Percentiles rank a stretch among this genome's conserved stretches.
phyloP scores from a whole-genome alignment of 2,888 invertebrate species.

The Alitta virens region DNA sequence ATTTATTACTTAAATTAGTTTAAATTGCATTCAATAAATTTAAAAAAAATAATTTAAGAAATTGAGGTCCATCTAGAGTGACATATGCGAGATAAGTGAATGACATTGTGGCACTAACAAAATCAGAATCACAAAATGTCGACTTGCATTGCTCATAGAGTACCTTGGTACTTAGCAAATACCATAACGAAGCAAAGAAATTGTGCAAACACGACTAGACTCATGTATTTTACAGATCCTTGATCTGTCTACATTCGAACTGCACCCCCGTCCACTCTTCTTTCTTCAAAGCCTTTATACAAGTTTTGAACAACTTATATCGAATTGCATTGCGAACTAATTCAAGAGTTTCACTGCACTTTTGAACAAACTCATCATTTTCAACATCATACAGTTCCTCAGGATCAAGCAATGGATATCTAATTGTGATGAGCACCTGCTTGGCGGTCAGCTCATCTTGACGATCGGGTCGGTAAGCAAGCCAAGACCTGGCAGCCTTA shows the following conservation, averaged over 20 bases:
- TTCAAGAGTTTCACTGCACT: background rate
- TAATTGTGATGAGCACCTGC: conserved; percentile 20
- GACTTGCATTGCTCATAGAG: no score
- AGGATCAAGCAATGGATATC: conserved; percentile 22
- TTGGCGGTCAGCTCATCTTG: background rate
- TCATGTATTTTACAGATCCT: conserved; percentile 5
- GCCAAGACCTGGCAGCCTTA: conserved; percentile 24
- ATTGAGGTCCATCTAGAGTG: no score
- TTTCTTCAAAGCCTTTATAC: conserved; percentile 6
- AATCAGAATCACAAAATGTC: no score
- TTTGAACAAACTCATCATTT: conserved; percentile 16
- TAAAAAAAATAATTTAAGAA: no score
- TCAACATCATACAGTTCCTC: conserved; percentile 25
- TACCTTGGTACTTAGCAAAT: no score
- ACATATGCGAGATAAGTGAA: no score
- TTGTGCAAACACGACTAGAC: no score
- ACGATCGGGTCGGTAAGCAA: conserved; percentile 6
- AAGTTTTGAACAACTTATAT: conserved; percentile 24
- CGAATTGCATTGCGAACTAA: conserved; percentile 23
- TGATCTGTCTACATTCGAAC: conserved; percentile 18
- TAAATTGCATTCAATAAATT: no score
- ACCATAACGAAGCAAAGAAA: no score
- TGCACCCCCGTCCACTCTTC: conserved; percentile 23
- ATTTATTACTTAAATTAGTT: no score
- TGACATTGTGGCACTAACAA: no score